These are phyloP conservation scores for Ancistrus triradiatus DNA, from an alignment of 2,113 vertebrate genomes.

Conservation along the genomic window DNA sequence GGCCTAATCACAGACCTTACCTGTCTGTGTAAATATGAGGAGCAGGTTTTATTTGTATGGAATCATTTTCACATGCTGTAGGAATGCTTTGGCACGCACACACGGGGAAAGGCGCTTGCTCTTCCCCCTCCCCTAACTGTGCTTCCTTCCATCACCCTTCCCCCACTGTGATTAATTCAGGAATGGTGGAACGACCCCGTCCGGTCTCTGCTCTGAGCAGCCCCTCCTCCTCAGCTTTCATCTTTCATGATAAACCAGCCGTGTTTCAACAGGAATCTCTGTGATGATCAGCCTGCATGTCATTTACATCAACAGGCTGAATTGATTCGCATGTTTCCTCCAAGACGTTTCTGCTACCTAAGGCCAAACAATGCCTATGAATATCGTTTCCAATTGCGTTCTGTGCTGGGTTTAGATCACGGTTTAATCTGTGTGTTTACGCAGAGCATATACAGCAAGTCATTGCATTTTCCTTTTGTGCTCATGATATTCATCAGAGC, in stretches of 20 bases:
- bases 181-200: conserved; percentile 23
- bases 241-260: conserved; percentile 31
- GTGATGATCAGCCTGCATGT: conserved; percentile 17
- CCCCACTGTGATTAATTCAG: conserved; percentile 30
- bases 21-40: not conserved
- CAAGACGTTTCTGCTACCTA: not conserved
- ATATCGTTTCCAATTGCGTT: not conserved
- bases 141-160: conserved; percentile 1
- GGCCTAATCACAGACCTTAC: not conserved
- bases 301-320: conserved; percentile 16
- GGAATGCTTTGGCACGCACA: conserved; percentile 18
- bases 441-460: conserved; percentile 1
- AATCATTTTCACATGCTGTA: conserved; percentile 12
- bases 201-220: conserved; percentile 21
- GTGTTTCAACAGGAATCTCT: conserved; percentile 39
- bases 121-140: conserved; percentile 6
- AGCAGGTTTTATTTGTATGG: not conserved
- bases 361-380: conserved; percentile 14
- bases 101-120: conserved; percentile 11
- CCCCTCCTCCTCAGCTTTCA: conserved; percentile 14
- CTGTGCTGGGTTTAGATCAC: not conserved
- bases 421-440: conserved; percentile 5
- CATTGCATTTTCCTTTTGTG: conserved; percentile 18
- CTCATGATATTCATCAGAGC: conserved; percentile 38
- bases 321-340: conserved; percentile 32